A percentile compares a stretch with the other conserved stretches of the same genome.
phyloP scores from a whole-genome alignment of 2,797 vertebrate genomes.

The Menidia menidia region DNA sequence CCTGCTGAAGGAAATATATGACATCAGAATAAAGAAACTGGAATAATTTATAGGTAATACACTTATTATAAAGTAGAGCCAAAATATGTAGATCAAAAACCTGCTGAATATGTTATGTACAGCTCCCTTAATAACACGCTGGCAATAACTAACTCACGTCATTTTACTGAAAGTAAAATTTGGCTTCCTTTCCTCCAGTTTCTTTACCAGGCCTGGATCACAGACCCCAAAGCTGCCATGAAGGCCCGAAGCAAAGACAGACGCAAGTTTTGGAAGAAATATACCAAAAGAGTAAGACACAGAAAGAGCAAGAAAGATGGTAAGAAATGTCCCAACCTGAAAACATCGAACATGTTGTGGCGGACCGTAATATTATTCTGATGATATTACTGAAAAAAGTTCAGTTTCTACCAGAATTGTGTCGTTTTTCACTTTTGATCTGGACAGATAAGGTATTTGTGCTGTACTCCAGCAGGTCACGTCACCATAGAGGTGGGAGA shows the following conservation, averaged over 20 bases:
- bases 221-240: slow-evolving; percentile 94
- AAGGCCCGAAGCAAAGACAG: slow-evolving; percentile 90
- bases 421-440: too few relatives aligned
- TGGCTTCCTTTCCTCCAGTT: slow-evolving; percentile 82
- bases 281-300: slow-evolving; percentile 78
- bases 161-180: not conserved
- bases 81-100: not conserved
- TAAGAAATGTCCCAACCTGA: slow-evolving; percentile 37
- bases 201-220: slow-evolving; percentile 97
- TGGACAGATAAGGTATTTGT: not conserved
- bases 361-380: not conserved
- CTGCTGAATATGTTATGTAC: not conserved
- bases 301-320: slow-evolving; percentile 81
- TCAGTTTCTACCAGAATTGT: too few relatives aligned
- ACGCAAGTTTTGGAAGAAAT: slow-evolving; percentile 88
- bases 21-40: too few relatives aligned
- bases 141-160: not conserved
- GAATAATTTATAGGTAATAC: too few relatives aligned
- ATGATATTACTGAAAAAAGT: too few relatives aligned
- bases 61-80: too few relatives aligned
- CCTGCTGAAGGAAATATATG: too few relatives aligned
- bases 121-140: too few relatives aligned
- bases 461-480: slow-evolving; percentile 75
- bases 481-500: slow-evolving; percentile 89
- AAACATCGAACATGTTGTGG: not conserved